phyloP scores from a whole-genome alignment of 2,888 invertebrate species.

The Ophion ventricosus region DNA sequence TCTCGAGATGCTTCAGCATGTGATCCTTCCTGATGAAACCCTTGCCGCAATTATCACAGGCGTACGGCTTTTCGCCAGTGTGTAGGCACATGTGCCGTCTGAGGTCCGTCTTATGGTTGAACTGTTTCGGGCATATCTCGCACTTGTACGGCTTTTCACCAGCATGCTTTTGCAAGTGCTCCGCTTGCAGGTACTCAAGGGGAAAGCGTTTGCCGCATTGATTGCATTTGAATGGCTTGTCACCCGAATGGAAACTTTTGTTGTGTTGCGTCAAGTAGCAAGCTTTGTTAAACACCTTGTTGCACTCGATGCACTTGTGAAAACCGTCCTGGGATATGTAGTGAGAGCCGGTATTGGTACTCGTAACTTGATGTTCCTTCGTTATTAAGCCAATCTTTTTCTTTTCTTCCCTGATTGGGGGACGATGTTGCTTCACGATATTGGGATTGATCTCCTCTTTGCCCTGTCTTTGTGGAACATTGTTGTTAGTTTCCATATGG shows the following conservation, averaged over 20 bases:
- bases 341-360: conserved; percentile 74
- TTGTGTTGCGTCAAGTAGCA: conserved; percentile 96
- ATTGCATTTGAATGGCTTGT: conserved; percentile 93
- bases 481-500: conserved; percentile 76
- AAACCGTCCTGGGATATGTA: conserved; percentile 78
- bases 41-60: conserved; percentile 92
- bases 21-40: conserved; percentile 96
- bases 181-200: conserved; percentile 88
- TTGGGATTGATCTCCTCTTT: conserved; percentile 77
- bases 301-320: conserved; percentile 92
- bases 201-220: conserved; percentile 94
- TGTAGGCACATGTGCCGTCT: conserved; percentile 94
- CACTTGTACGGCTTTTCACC: conserved; percentile 95
- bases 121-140: conserved; percentile 92
- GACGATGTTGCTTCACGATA: conserved; percentile 63
- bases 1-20: conserved; percentile 94
- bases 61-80: conserved; percentile 93
- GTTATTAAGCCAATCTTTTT: conserved; percentile 65
- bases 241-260: conserved; percentile 94
- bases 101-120: conserved; percentile 95
- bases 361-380: conserved; percentile 76
- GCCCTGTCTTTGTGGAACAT: conserved; percentile 71
- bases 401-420: conserved; percentile 43
- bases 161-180: conserved; percentile 91
- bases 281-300: conserved; percentile 92